Conservation (phyloP, 2,797 vertebrate species). For the Halcyon chelicuti region DNA sequence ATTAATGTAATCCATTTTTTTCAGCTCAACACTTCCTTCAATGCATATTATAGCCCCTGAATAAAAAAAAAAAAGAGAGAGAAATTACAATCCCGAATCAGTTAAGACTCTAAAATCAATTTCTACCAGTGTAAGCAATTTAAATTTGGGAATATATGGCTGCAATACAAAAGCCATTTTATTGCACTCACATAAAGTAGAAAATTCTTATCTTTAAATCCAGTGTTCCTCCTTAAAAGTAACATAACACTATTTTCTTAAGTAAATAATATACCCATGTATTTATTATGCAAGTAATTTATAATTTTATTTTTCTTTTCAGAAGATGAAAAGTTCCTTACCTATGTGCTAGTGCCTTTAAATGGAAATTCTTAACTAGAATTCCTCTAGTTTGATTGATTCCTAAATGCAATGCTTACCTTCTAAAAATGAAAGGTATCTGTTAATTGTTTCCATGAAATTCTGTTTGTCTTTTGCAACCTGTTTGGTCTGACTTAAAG, state of each 20-base stretch:
- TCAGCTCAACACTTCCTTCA: slow-evolving; percentile 79
- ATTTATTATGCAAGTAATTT: neutral
- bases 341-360: neutral
- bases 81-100: neutral
- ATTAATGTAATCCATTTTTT: slow-evolving; percentile 74
- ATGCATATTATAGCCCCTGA: slow-evolving; percentile 78
- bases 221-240: neutral
- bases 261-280: neutral
- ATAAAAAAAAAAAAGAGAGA: neutral
- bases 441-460: slow-evolving; percentile 79
- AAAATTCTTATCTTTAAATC: neutral
- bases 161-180: neutral
- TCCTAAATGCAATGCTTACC: slow-evolving; percentile 73
- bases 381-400: neutral
- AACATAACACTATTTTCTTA: neutral
- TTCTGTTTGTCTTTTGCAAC: slow-evolving; percentile 77
- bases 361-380: neutral
- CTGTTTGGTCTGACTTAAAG: slow-evolving; percentile 78
- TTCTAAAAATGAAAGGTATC: slow-evolving; percentile 81
- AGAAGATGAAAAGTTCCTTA: neutral
- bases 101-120: neutral
- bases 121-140: neutral
- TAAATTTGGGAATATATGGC: neutral
- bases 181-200: neutral
- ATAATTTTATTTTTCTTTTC: neutral